Evolutionary conservation across 2,113 vertebrate genomes (phyloP), one percentile per base, ranked within the genome.

Genomic region (Pseudonaja textilis): DNA sequence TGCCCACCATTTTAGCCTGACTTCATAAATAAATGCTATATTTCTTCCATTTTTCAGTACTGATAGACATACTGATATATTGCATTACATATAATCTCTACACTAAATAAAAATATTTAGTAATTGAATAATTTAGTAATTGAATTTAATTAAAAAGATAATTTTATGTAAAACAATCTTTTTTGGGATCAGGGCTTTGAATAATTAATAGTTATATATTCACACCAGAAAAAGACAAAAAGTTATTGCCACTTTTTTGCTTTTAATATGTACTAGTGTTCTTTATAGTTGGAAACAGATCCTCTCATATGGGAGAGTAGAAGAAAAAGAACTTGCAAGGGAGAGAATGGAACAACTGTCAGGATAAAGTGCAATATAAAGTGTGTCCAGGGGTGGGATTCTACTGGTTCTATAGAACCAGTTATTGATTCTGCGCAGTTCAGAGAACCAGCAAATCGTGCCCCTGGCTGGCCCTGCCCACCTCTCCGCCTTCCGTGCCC

Each of bases 131-230:
- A 29, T 25, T 89, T 95, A 8, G 88, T 94, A 96, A 93, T 93
- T 85, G 81, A 61, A 11, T 56, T 94, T 88, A 92, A 29, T 22
- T 92, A 61, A 26, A 4, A 93, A 90, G n/a, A 16, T 47, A 89
- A 34, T 96, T 26, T 91, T 95, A 85, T 42, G 1, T 89, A 94
- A 93, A 39, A 87, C 88, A 88, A 94, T 93, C 93, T 91, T 89
- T 59, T 85, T 94, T 87, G 93, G 7, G 5, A 0, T 59, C 93
- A 54, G 89, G 85, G 12, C 34, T 90, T 10, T 89, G 81, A 91
- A 91, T 86, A 90, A 93, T 52, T 90, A 88, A 39, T 8, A 11
- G 18, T 86, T 4, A 3, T 47, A 34, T 87, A 69, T 95, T 91
- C 47, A 7, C 47, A 92, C 42, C 29, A 89, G 55, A 89, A 92